Evolutionary conservation across 2,888 invertebrate genomes (phyloP).

Genomic region (Eilema caniola): DNA sequence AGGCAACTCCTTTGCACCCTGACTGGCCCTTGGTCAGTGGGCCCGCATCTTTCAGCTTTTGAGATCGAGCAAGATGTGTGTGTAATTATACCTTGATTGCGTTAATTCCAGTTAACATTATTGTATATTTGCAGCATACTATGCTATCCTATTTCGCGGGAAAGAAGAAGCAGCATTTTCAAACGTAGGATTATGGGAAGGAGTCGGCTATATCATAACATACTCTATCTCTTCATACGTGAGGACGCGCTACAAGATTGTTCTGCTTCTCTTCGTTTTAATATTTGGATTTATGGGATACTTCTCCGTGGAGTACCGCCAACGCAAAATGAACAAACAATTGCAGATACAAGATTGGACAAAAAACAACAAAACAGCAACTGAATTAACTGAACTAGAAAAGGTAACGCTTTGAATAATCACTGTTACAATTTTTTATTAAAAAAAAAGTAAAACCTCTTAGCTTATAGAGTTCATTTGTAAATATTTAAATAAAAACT

Average conservation of each 20-base stretch:
- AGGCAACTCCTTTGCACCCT: too few species aligned
- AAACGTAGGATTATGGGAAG: conserved; percentile 90
- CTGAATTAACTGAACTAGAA: neutral
- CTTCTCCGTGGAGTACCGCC: conserved; percentile 73
- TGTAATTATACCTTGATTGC: too few species aligned
- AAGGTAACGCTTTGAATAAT: too few species aligned
- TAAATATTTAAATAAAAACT: too few species aligned
- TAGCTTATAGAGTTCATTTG: too few species aligned
- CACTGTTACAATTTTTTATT: too few species aligned
- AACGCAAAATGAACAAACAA: conserved; percentile 56
- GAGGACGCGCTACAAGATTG: conserved; percentile 84
- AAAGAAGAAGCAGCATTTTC: conserved; percentile 90
- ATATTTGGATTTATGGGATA: conserved; percentile 85
- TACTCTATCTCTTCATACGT: conserved; percentile 86
- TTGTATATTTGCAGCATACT: conserved; percentile 79
- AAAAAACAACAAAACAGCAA: neutral
- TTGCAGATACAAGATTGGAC: conserved; percentile 19
- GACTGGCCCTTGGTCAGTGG: too few species aligned
- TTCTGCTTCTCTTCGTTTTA: conserved; percentile 81
- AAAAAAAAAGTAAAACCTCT: too few species aligned
- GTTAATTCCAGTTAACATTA: too few species aligned
- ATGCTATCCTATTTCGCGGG: conserved; percentile 88
- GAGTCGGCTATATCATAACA: conserved; percentile 88
- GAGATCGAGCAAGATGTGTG: too few species aligned
- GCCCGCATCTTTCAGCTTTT: too few species aligned